Base-by-base conservation (phyloP, 2,113 vertebrate species). In the human region DNA sequence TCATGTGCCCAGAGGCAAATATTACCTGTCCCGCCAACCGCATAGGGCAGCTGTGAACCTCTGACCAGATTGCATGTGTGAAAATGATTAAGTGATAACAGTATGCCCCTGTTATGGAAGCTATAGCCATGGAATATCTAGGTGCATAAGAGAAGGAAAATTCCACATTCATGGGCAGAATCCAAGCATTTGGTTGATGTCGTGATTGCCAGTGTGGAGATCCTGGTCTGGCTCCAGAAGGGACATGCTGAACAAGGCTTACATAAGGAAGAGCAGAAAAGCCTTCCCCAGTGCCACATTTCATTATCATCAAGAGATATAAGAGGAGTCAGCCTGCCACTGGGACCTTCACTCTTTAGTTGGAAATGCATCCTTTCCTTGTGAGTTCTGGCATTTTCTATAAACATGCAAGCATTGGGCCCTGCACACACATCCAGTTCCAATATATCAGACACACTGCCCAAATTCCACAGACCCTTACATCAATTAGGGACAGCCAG, bases 331-430 rank as follows among this genome's bases (percentile, higher is more conserved):
- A 38, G 43, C 43, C 50, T 89, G 14, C 25, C 18, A 1, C 55
- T 61, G 22, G 27, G 90, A 52, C 32, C 20, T 59, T 81, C 38
- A 66, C 12, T 8, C 27, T 94, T 55, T 76, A 18, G 32, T 45
- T 96, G 66, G 91, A 97, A 84, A 78, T 32, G 25, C 84, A n/a
- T 12, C 50, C 68, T 70, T 90, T 76, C 12, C 20, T 79, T 55
- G 22, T 68, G 32, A 83, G 40, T 52, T 45, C n/a, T 61, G 92
- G 25, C n/a, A 18, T 76, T 84, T 52, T 40, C 70, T 18, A 48
- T 17, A 75, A 82, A 59, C 50, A 17, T 25, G 35, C 66, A 90
- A 80, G 59, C 7, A 25, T 76, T 85, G 35, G 20, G 50, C 43
- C 38, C 40, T 9, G 22, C 14, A 25, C 6, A 40, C 6, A 32